These are phyloP conservation scores for Oscheius sp. DNA, from an alignment of 2,888 invertebrate genomes.

Conservation along the genomic window DNA sequence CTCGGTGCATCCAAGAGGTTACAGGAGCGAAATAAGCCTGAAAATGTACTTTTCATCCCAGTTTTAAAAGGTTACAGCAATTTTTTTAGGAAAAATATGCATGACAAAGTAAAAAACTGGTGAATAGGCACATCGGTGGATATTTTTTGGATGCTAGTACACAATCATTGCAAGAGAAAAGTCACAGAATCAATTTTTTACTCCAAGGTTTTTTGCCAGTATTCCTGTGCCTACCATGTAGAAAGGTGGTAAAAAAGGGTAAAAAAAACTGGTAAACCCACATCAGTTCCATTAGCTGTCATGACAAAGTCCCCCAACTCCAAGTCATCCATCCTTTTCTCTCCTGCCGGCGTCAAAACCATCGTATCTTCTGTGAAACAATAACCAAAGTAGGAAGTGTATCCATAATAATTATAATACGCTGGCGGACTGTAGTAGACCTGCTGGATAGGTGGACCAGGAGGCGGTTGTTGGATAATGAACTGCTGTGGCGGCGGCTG, in stretches of 20 bases:
- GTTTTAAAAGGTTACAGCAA: too few species aligned
- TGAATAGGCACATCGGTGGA: too few species aligned
- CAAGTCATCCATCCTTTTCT: slow-evolving; percentile 49
- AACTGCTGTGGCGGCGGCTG: not conserved
- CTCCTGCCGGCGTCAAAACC: slow-evolving; percentile 49
- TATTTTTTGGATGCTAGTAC: too few species aligned
- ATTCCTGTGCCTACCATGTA: too few species aligned
- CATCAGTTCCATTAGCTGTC: slow-evolving; percentile 40
- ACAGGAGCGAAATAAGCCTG: slow-evolving; percentile 49
- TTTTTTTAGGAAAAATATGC: too few species aligned
- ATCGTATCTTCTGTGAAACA: slow-evolving; percentile 55
- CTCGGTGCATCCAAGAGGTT: slow-evolving; percentile 34
- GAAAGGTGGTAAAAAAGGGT: too few species aligned
- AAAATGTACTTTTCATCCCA: too few species aligned
- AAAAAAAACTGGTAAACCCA: too few species aligned
- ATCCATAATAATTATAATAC: not conserved
- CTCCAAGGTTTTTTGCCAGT: too few species aligned
- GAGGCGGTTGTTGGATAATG: not conserved
- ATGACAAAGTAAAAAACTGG: slow-evolving; percentile 2
- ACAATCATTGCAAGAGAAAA: too few species aligned
- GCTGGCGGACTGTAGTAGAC: not conserved
- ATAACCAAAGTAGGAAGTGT: slow-evolving; percentile 11
- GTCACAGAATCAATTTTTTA: too few species aligned
- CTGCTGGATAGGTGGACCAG: not conserved
- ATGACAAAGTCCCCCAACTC: slow-evolving; percentile 50